Conservation (phyloP, 2,797 vertebrate genomes). For the Aphelocoma californica region DNA sequence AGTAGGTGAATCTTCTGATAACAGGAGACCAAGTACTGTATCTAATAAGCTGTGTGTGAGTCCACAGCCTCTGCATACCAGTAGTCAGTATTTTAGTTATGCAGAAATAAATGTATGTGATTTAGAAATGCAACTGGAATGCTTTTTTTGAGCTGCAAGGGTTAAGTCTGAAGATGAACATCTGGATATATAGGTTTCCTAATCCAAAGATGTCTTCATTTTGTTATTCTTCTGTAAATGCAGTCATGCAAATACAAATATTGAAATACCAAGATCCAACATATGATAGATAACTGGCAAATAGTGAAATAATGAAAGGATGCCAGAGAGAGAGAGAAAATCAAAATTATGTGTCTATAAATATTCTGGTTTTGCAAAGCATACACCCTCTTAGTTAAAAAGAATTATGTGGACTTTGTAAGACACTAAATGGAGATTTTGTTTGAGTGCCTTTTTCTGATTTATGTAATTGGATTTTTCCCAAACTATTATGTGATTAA, state of each 20-base stretch:
- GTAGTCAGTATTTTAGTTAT: not conserved
- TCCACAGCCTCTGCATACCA: not conserved
- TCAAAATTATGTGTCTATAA: not conserved
- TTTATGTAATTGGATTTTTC: not conserved
- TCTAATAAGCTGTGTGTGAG: not conserved
- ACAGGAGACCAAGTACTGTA: not conserved
- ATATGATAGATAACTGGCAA: not conserved
- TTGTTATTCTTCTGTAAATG: not conserved
- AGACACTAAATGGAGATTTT: not conserved
- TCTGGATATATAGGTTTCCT: not conserved
- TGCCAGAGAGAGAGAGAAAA: conserved; percentile 20
- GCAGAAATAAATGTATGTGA: not conserved
- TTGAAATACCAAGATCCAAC: not conserved
- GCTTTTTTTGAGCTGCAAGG: not conserved
- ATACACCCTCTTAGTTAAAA: not conserved
- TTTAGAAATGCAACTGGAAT: not conserved
- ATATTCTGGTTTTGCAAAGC: not conserved
- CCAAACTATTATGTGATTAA: not conserved
- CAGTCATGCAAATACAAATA: not conserved
- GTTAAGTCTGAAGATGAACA: not conserved
- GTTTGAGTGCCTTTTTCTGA: not conserved
- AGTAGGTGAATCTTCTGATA: conserved; percentile 50
- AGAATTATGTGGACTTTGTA: not conserved
- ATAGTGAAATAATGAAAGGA: not conserved
- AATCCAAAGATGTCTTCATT: not conserved